Evolutionary conservation across 2,888 invertebrate species (phyloP).

Genomic region (Pachymerium ferrugineum): DNA sequence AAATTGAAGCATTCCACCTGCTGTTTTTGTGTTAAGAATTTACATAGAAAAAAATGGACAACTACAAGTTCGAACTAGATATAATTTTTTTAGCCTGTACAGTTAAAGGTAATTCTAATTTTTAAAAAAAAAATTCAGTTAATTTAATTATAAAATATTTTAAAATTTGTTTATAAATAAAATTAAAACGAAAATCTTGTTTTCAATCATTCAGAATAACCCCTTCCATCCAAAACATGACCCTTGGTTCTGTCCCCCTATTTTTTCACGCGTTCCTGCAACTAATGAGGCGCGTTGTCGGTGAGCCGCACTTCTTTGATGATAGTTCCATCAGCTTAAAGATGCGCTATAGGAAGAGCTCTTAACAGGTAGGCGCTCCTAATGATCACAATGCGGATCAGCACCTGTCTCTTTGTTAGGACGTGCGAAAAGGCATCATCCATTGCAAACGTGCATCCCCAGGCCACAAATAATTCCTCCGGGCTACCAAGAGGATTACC

Average conservation of each 20-base stretch:
- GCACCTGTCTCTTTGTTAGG: conserved; percentile 11
- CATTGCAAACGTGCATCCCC: conserved; percentile 6
- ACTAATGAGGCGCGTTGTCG: not conserved
- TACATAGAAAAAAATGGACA: no score
- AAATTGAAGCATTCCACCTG: no score
- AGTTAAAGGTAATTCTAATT: no score
- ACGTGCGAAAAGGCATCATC: conserved; percentile 14
- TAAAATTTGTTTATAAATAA: no score
- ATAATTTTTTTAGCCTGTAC: no score
- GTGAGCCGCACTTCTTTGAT: conserved; percentile 12
- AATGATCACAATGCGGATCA: conserved; percentile 22
- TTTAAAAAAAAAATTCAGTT: no score
- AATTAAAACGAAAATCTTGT: no score
- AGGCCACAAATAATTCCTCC: conserved; percentile 25
- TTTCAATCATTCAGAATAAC: no score
- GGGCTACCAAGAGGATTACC: not conserved
- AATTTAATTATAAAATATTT: no score
- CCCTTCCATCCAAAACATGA: not conserved
- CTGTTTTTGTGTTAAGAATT: no score
- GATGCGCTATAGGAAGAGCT: not conserved
- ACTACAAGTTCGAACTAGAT: no score
- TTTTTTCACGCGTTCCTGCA: not conserved
- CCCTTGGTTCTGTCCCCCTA: no score
- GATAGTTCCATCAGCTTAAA: conserved; percentile 11
- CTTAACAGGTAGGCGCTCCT: conserved; percentile 14